These are phyloP conservation scores for Potamarius usumacintae DNA, from an alignment of 2,113 vertebrate species.

Conservation along the genomic window DNA sequence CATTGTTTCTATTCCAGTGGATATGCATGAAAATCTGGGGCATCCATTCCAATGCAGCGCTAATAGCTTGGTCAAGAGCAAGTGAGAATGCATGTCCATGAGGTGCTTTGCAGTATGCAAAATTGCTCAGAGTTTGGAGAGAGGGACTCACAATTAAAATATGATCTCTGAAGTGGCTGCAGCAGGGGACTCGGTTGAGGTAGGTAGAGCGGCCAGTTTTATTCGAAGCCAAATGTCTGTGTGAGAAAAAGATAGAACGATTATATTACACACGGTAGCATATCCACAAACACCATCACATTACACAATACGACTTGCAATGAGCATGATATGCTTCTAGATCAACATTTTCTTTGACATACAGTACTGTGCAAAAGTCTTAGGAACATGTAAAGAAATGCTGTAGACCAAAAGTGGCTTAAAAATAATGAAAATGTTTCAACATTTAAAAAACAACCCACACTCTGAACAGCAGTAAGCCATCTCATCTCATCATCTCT, in stretches of 20 bases:
- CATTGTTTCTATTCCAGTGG: not conserved
- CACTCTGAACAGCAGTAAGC: no score
- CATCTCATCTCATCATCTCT: no score
- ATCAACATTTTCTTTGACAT: not conserved
- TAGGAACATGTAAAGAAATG: no score
- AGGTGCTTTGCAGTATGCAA: not conserved
- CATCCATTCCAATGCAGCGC: not conserved
- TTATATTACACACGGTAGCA: not conserved
- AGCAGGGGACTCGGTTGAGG: constrained; percentile 65
- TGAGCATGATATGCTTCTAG: not conserved
- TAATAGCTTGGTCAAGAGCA: no score
- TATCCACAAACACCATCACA: not conserved
- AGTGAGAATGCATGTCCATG: not conserved
- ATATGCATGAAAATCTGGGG: not conserved
- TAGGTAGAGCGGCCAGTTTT: constrained; percentile 52
- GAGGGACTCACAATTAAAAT: constrained; percentile 75
- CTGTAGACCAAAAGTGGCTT: no score
- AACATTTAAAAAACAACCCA: no score
- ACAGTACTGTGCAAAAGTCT: not conserved
- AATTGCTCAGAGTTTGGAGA: not conserved
- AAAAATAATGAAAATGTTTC: no score
- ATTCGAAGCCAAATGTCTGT: constrained; percentile 58
- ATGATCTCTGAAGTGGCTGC: constrained; percentile 71
- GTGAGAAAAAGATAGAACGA: not conserved
- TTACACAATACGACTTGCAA: not conserved